Percentiles rank a stretch among this genome's conserved stretches.
Conservation (phyloP, 2,888 invertebrate genomes). For the Perithous albicinctus region DNA sequence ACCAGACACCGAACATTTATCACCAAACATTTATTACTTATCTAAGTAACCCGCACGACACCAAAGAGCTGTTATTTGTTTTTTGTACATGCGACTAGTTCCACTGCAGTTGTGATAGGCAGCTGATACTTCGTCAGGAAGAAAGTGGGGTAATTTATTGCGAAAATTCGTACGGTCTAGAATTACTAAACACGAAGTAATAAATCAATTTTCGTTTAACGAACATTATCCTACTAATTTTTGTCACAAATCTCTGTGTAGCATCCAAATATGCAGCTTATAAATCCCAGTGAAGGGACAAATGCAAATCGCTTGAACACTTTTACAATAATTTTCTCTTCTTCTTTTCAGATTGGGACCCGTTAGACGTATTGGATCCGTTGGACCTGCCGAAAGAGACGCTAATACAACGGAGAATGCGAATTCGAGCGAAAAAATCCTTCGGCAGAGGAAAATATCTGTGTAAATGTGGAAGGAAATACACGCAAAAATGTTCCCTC, state of each 20-base stretch:
- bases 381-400: conserved; percentile 31
- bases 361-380: conserved; percentile 26
- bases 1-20: conserved; percentile 1
- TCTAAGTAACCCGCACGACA: not conserved
- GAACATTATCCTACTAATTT: conserved; percentile 2
- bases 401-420: conserved; percentile 5
- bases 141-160: not conserved
- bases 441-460: conserved; percentile 45
- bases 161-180: not conserved
- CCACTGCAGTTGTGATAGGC: not conserved
- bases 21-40: not conserved
- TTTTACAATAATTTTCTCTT: conserved; percentile 52
- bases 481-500: conserved; percentile 80
- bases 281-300: conserved; percentile 46
- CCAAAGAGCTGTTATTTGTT: not conserved
- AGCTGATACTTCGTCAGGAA: not conserved
- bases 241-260: not conserved
- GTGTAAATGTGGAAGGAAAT: conserved; percentile 79
- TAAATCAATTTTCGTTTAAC: conserved; percentile 28
- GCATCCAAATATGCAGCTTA: not conserved
- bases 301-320: not conserved
- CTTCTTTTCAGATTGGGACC: conserved; percentile 48
- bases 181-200: conserved; percentile 15
- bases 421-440: conserved; percentile 25
- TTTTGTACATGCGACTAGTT: not conserved